These are phyloP conservation scores for Crotalus tigris DNA, from an alignment of 2,113 vertebrate genomes.

Conservation along the genomic window DNA sequence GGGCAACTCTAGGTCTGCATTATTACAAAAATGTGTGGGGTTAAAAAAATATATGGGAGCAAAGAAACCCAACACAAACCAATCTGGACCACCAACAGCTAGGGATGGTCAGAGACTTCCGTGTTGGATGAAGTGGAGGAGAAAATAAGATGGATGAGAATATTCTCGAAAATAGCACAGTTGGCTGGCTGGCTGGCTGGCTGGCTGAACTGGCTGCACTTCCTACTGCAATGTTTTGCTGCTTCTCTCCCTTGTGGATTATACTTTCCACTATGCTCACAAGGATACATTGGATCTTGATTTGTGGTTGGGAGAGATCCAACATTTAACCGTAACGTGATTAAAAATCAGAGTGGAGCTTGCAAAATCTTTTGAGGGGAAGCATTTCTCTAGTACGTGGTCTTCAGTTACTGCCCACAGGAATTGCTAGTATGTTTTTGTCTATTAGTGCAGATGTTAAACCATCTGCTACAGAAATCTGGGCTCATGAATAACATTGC, in stretches of 20 bases:
- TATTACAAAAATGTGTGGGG: neutral
- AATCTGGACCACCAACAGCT: neutral
- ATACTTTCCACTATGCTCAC: neutral
- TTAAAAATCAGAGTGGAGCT: neutral
- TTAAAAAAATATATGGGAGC: neutral
- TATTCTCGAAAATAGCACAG: neutral
- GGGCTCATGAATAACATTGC: too few species aligned
- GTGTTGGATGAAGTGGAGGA: neutral
- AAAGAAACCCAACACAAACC: neutral
- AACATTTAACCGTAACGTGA: neutral
- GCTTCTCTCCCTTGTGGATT: neutral
- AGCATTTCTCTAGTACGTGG: neutral
- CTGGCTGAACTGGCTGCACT: neutral
- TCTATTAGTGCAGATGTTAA: neutral
- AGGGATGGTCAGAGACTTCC: neutral
- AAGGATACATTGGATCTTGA: neutral
- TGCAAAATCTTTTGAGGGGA: neutral
- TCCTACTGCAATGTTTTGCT: neutral
- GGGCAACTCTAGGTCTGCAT: neutral
- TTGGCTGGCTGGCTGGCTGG: neutral
- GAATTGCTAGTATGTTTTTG: neutral
- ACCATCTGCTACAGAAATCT: neutral
- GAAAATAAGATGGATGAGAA: neutral
- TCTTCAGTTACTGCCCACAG: neutral
- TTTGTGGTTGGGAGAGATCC: neutral